A percentile compares a stretch with the other conserved stretches of the same genome.
Evolutionary conservation across 2,797 vertebrate species (phyloP).

Genomic region (Tinamus major): DNA sequence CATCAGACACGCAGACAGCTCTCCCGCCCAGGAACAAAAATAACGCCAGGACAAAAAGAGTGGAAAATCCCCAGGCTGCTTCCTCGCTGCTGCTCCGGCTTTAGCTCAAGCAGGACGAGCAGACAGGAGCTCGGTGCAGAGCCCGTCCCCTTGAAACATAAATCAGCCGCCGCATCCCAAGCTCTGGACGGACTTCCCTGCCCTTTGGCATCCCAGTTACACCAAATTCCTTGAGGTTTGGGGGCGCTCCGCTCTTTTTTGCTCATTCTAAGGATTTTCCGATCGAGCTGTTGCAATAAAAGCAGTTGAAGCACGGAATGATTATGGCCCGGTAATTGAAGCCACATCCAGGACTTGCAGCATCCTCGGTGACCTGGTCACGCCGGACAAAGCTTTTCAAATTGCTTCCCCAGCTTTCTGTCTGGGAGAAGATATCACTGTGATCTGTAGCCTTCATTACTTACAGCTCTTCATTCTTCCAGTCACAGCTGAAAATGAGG

Average conservation of each 20-base stretch:
- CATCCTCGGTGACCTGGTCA: slow-evolving; percentile 2
- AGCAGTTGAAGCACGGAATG: slow-evolving; percentile 22
- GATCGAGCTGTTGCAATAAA: slow-evolving; percentile 23
- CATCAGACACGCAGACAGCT: neutral
- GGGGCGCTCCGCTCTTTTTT: neutral
- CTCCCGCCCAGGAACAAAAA: neutral
- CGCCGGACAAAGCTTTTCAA: neutral
- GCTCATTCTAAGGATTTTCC: slow-evolving; percentile 7
- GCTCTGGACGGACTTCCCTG: neutral
- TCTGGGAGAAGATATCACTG: neutral
- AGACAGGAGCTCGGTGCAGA: neutral
- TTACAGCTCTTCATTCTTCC: neutral
- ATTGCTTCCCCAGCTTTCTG: neutral
- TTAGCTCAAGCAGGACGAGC: neutral
- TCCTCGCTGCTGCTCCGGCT: neutral
- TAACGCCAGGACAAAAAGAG: neutral
- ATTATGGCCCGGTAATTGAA: slow-evolving; percentile 25
- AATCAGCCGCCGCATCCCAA: neutral
- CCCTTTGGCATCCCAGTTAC: neutral
- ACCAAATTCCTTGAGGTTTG: neutral
- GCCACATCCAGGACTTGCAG: neutral
- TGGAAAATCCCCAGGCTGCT: slow-evolving; percentile 11
- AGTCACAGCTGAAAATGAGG: neutral
- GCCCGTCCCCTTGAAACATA: neutral
- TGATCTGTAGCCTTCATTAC: slow-evolving; percentile 13